Percentiles rank a stretch among this genome's conserved stretches.
These are phyloP conservation scores for Salticus scenicus DNA, from an alignment of 2,888 invertebrate species.

Conservation along the genomic window DNA sequence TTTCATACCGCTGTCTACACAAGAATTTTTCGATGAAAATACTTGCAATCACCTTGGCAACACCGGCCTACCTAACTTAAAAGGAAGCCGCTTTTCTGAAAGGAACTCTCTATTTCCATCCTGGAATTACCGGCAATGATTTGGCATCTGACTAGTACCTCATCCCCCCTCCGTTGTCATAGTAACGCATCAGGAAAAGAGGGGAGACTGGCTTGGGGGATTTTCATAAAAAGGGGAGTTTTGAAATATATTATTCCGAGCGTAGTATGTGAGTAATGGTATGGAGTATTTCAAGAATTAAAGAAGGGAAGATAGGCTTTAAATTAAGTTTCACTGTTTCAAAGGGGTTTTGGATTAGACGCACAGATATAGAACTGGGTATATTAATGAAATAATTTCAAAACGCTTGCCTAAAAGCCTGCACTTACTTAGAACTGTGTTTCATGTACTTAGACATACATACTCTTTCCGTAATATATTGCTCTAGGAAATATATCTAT, in stretches of 20 bases:
- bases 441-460: neutral
- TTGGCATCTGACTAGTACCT: slow-evolving; percentile 49
- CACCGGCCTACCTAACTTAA: slow-evolving; percentile 5
- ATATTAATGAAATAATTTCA: slow-evolving; percentile 4
- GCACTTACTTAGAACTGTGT: neutral
- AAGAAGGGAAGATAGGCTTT: slow-evolving; percentile 8
- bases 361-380: neutral
- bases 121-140: slow-evolving; percentile 51
- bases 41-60: slow-evolving; percentile 9
- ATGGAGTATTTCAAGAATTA: slow-evolving; percentile 15
- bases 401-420: neutral
- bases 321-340: slow-evolving; percentile 17
- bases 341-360: neutral
- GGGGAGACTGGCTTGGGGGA: slow-evolving; percentile 5
- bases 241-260: slow-evolving; percentile 19
- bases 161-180: slow-evolving; percentile 30
- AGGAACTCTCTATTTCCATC: slow-evolving; percentile 43
- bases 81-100: slow-evolving; percentile 4
- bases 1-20: neutral
- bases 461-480: neutral
- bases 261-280: slow-evolving; percentile 9
- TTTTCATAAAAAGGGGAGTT: slow-evolving; percentile 19
- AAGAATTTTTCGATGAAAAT: slow-evolving; percentile 7
- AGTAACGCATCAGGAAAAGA: slow-evolving; percentile 38
- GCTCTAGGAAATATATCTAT: neutral